Evolutionary conservation across 2,797 vertebrate species (phyloP), one percentile per base, ranked within the genome.

Genomic region (Tinamus major): DNA sequence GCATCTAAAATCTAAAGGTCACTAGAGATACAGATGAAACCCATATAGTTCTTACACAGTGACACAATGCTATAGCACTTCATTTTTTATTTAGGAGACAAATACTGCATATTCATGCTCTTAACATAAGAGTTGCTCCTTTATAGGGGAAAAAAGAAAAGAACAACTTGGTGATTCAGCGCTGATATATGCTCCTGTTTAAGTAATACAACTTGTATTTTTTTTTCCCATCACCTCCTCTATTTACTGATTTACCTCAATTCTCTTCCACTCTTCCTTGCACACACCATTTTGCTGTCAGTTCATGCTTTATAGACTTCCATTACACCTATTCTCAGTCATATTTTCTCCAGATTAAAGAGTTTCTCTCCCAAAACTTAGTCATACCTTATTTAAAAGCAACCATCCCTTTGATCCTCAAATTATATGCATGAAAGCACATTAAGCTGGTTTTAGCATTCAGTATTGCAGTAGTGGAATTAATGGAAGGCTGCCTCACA

Each of bases 21-120:
- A 41, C 21, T 79, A 12, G 24, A 74, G 13, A 68, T 68, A 56
- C 4, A 79, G 82, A 10, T 0, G 13, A 74, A 33, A 21, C 21
- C 35, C 42, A 59, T 58, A n/a, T 7, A 5, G 26, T 65, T 72
- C 49, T 67, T 46, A 81, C 24, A n/a, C 24, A 79, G 13, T 59
- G 31, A 74, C 16, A 20, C 2, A 16, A 12, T 29, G 33, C 3
- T 72, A 65, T 35, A 0, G 0, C 46, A 55, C 6, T 33, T 59
- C 35, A 55, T 55, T 72, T 79, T 42, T n/a, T 39, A 77, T 49
- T 49, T 49, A 64, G 16, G 5, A 8, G 41, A 81, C 49, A 78
- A 81, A 3, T 1, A 2, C 6, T n/a, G 2, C 12, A 29, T 26
- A 61, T 27, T 63, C 82, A 70, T 1, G 4, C 18, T 26, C 69